Base-by-base conservation (phyloP, 2,797 vertebrate genomes). In the Muraenolepis orangiensis region DNA sequence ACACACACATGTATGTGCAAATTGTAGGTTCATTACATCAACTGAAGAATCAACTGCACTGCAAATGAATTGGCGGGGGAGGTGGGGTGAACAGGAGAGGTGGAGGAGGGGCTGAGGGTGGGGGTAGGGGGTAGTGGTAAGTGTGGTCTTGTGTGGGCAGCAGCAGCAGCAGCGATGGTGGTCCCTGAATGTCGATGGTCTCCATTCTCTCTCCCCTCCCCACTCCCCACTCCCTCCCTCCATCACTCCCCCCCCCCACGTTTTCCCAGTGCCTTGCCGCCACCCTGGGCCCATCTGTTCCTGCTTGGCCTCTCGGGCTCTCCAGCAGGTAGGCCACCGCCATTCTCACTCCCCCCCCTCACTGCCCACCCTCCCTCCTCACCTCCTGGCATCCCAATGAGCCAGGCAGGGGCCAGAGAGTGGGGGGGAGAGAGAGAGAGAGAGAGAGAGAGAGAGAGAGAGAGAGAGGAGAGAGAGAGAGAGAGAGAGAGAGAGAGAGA, bases 121-220 rank as follows among this genome's bases (percentile, higher is more conserved):
- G 66, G 72, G 73, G 82, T 82, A 67, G 66, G 72, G 61, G 69
- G 82, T 79, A 77, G 86, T 82, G 86, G 85, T 88, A 84, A 91
- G 82, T 88, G 84, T 82, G 87, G 87, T 87, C 83, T 91, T 88
- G 87, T 92, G 91, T 87, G 91, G 90, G 91, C 82, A 91, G 89
- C 91, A 85, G 81, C 90, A 90, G 91, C 82, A 91, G 89, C 91
- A 85, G 81, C 90, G 92, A 94, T 92, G 93, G 93, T 94, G 93
- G 93, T 94, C 93, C 84, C 84, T 86, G 81, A 86, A 83, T 90
- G 88, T 85, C 78, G 80, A 91, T 87, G 83, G 81, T 81, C 82
- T 81, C 82, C 78, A 81, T 78, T 82, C 78, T 74, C 79, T 84
- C 80, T 80, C 82, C 86, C 83, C 80, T 78, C 82, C 80, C 46